Base-by-base conservation (phyloP, 2,888 invertebrate genomes). In the Phalera bucephala region DNA sequence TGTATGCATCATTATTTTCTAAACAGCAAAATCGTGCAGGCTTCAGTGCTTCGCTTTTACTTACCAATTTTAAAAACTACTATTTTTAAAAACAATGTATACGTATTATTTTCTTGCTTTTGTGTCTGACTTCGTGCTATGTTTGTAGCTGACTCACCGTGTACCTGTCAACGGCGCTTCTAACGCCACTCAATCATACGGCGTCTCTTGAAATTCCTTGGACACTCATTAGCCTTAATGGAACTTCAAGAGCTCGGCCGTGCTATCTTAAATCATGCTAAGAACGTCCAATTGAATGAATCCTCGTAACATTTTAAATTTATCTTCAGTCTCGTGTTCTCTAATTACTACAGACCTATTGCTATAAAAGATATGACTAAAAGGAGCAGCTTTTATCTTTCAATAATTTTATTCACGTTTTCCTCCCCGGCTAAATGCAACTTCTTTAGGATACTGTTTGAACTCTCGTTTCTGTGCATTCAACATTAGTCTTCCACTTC, bases 171-270 rank as follows among this genome's bases (percentile, higher is more conserved):
- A 64, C 71, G 73, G 72, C 74, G 76, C 67, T 71, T 69, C 60
- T 66, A 74, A 71, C 66, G 67, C 69, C 76, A 75, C 80, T 85
- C 69, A 70, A 80, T 84, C 80, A 81, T 68, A 69, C 53, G 57
- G 67, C 72, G 78, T 73, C 82, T 72, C 74, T 72, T 72, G 68
- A 73, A 70, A 77, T 77, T 77, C 73, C 67, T 66, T 55, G 61
- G 68, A 66, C 74, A 69, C 75, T 84, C 77, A 80, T 83, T 83
- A 82, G 71, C 74, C 70, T 70, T 82, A 83, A 80, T 79, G 79
- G 76, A 77, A 66, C 74, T 72, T 79, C 71, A 66, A 82, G 76
- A 73, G 72, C 55, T 58, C 60, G 48, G 56, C 51, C 45, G 59
- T 55, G 50, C 64, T 70, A 65, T 73, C 71, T 75, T 68, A 64